Evolutionary conservation across 1,140 invertebrate species (phyloP), one percentile per base, ranked within the genome.

Genomic region (Aphaenogaster rudis): DNA sequence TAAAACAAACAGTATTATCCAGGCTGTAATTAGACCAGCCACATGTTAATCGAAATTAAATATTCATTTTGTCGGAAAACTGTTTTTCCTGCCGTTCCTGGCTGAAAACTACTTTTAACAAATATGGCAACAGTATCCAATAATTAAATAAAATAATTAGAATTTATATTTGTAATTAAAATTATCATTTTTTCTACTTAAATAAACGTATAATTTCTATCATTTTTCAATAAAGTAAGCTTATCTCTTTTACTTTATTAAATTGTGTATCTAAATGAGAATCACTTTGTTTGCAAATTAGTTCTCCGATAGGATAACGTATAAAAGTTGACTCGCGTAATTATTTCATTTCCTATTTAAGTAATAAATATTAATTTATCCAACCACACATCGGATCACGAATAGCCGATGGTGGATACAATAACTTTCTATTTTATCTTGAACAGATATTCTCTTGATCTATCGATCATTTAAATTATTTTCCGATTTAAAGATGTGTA

Each of bases 1-100:
- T 97, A 96, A 63, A 93, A 82, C 52, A 59, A 63, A 74, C 57
- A 84, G 8, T 7, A 61, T 74, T 61, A 74, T 74, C 11, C 42
- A 48, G 54, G 8, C 28, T 9, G 39, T 48, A 61, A 82, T 74
- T 61, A 21, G 11, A 59, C 2, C 13, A 15, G 6, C 36, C 3
- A 13, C 7, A 17, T 28, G 3, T 54, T 80, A 15, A 54, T 78
- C 11, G 6, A 7, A 50, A 63, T 63, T 61, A 33, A 39, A n/a
- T 3, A 39, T 69, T 69, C 6, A 2, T 67, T 67, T 80, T 2
- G n/a, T 48, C 5, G 9, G 0, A 17, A 63, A 63, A 36, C 4
- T 15, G 36, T 63, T 36, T 36, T 63, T 13, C 48, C 54, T 57
- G 50, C 11, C 17, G 17, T 11, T 57, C 6, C 5, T 2, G 11